phyloP scores from a whole-genome alignment of 2,888 invertebrate species.

The Synanthedon myopaeformis region DNA sequence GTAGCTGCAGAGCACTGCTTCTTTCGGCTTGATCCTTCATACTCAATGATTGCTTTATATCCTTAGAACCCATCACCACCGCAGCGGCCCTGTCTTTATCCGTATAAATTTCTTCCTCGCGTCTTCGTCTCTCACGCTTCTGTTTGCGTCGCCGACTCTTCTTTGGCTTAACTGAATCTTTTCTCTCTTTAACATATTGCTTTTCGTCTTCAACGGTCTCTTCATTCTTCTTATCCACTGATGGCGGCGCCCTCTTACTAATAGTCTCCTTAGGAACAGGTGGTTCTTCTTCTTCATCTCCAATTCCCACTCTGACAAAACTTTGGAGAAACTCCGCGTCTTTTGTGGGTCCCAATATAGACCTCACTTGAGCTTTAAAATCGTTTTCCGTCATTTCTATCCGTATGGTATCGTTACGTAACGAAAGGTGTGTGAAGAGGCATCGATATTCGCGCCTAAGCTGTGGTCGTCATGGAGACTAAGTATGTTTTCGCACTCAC shows the following conservation, averaged over 20 bases:
- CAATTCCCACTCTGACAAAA: slow-evolving; percentile 78
- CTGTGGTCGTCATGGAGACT: slow-evolving; percentile 56
- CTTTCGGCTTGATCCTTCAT: slow-evolving; percentile 84
- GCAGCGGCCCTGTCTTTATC: slow-evolving; percentile 93
- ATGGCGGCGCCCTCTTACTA: slow-evolving; percentile 47
- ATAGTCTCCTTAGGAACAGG: slow-evolving; percentile 54
- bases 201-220: slow-evolving; percentile 35
- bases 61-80: slow-evolving; percentile 86
- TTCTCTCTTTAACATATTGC: slow-evolving; percentile 36
- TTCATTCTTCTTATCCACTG: slow-evolving; percentile 35
- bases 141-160: slow-evolving; percentile 40
- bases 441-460: slow-evolving; percentile 55
- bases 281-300: slow-evolving; percentile 64
- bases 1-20: slow-evolving; percentile 77
- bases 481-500: slow-evolving; percentile 56
- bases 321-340: slow-evolving; percentile 84
- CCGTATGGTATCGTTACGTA: slow-evolving; percentile 30
- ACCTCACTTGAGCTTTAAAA: slow-evolving; percentile 61
- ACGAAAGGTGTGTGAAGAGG: slow-evolving; percentile 41
- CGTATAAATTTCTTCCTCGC: slow-evolving; percentile 83
- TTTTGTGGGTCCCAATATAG: slow-evolving; percentile 75
- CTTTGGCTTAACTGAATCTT: slow-evolving; percentile 44
- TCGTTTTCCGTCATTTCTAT: slow-evolving; percentile 24
- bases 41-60: slow-evolving; percentile 87
- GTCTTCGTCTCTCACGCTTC: slow-evolving; percentile 45